Base-by-base conservation (phyloP, 1,140 invertebrate genomes). In the Tetramorium alpestre region DNA sequence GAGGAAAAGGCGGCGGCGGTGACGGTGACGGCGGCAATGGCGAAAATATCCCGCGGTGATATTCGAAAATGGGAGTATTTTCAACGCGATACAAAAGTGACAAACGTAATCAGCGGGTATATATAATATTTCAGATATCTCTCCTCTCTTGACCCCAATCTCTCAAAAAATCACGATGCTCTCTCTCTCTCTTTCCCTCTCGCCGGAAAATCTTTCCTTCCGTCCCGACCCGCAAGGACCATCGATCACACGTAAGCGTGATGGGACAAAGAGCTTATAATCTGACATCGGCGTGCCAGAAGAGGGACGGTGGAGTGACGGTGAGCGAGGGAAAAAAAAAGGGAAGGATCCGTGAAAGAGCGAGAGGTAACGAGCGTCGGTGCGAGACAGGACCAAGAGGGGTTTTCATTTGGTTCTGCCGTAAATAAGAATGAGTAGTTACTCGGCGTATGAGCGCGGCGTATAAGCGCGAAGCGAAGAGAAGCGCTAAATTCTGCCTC, bases 201-300 rank as follows among this genome's bases (percentile, higher is more conserved):
- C 80, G 28, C 18, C 58, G 67, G 49, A 33, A 60, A 49, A 86
- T 73, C 58, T 47, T 56, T 54, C 65, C 22, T 33, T 62, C n/a
- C 47, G n/a, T 8, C n/a, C 58, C 28, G 28, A 7, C 22, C 47
- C 49, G 62, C 22, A 5, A 76, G 16, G 65, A 56, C 56, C 88
- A 90, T 90, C 89, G 85, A 90, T 90, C 89, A 90, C 89, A 77
- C 88, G 88, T 84, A 88, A 76, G 33, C 88, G 85, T 85, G 89
- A 89, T 90, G 58, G 82, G 75, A 90, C 89, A 87, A 90, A 85
- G 88, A 89, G 78, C 60, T 73, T 65, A 85, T 90, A 90, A 90
- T 90, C 86, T 77, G 88, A 88, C 88, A 89, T 87, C 47, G 60
- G 67, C 38, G 49, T 33, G 49, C 56, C 73, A 70, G 69, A 38